A percentile compares a stretch with the other conserved stretches of the same genome.
These are phyloP conservation scores for Bombus waltoni DNA, from an alignment of 1,140 invertebrate genomes.

Conservation along the genomic window DNA sequence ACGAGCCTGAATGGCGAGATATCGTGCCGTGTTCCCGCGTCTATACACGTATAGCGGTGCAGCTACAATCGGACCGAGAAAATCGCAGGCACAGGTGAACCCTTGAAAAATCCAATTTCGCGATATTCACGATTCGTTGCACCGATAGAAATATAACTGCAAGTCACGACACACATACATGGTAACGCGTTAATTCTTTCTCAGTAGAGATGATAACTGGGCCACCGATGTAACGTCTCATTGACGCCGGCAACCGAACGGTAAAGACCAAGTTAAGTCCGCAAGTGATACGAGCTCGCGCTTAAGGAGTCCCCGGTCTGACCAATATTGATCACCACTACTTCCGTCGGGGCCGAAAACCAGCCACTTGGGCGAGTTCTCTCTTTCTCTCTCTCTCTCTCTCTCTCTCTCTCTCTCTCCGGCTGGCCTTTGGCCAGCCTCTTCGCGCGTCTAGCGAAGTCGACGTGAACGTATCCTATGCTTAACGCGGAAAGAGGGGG, in stretches of 20 bases:
- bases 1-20: not conserved
- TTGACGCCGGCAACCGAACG: conserved; percentile 24
- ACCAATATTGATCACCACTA: conserved; percentile 77
- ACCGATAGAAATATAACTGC: not conserved
- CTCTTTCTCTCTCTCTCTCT: conserved; percentile 33
- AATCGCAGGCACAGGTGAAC: not conserved
- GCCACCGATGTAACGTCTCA: not conserved
- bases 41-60: too few relatives aligned
- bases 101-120: conserved; percentile 33
- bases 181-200: not conserved
- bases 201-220: not conserved
- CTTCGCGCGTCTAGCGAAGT: conserved; percentile 60
- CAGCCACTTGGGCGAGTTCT: conserved; percentile 50
- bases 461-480: conserved; percentile 77
- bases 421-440: conserved; percentile 72
- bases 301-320: conserved; percentile 57
- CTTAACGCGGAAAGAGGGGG: conserved; percentile 76
- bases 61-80: not conserved
- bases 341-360: conserved; percentile 62
- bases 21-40: not conserved
- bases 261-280: not conserved
- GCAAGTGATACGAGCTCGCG: conserved; percentile 49
- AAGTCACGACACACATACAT: not conserved
- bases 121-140: not conserved
- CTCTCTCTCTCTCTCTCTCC: conserved; percentile 44